Conservation (phyloP, 2,113 vertebrate species). For the Mesembrinibis cayennensis region DNA sequence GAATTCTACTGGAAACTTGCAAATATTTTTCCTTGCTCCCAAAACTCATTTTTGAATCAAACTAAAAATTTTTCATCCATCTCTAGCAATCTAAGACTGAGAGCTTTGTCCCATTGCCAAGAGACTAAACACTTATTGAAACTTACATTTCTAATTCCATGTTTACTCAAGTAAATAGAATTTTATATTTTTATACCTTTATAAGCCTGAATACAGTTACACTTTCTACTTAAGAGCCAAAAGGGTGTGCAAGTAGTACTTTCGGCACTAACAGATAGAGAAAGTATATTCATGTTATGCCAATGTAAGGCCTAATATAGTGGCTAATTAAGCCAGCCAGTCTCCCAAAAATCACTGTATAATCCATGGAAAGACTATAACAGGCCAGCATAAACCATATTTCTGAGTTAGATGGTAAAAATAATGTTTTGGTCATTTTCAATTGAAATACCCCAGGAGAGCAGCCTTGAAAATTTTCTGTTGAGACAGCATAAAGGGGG, state of each 20-base stretch:
- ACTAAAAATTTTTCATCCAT: background rate
- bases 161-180: background rate
- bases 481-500: background rate
- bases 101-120: background rate
- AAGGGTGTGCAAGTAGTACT: background rate
- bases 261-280: background rate
- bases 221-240: background rate
- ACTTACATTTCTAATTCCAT: background rate
- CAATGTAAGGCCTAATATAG: background rate
- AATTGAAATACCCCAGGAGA: background rate
- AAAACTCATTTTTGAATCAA: background rate
- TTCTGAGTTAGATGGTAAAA: background rate
- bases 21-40: background rate
- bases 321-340: background rate
- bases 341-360: background rate
- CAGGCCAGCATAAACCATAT: background rate
- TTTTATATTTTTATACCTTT: background rate
- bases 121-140: conserved; percentile 10
- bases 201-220: background rate
- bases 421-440: background rate
- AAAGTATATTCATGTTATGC: background rate
- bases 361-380: background rate
- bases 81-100: background rate
- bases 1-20: background rate
- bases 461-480: background rate